These are phyloP conservation scores for Speoplatyrhinus poulsoni DNA, from an alignment of 2,113 vertebrate genomes.

Conservation along the genomic window DNA sequence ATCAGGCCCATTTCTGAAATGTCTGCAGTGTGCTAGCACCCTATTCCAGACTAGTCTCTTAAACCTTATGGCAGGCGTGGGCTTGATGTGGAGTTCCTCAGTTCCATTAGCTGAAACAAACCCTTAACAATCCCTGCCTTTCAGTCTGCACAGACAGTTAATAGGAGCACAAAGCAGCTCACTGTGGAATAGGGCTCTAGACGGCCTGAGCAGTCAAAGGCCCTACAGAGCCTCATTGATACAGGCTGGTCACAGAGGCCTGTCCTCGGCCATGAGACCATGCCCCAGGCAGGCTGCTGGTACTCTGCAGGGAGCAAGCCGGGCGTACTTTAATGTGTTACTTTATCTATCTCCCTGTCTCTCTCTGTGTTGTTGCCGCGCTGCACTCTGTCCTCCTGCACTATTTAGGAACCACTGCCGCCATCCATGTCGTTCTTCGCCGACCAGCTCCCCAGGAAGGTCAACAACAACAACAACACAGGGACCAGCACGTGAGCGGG, in stretches of 20 bases:
- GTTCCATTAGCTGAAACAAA: constrained; percentile 28
- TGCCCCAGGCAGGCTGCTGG: constrained; percentile 10
- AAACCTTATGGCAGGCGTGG: constrained; percentile 38
- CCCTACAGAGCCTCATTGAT: constrained; percentile 7
- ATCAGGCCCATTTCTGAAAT: constrained; percentile 16
- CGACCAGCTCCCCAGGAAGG: constrained; percentile 28
- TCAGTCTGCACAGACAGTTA: constrained; percentile 37
- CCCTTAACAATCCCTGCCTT: constrained; percentile 58
- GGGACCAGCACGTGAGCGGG: background rate
- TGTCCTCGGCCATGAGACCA: constrained; percentile 33
- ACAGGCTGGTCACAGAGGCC: background rate
- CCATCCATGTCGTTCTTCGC: constrained; percentile 30
- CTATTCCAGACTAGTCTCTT: constrained; percentile 36
- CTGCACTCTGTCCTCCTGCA: constrained; percentile 57
- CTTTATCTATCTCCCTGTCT: constrained; percentile 21
- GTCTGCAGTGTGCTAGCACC: constrained; percentile 28
- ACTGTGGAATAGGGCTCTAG: constrained; percentile 33
- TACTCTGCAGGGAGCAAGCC: background rate
- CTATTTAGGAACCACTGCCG: constrained; percentile 64
- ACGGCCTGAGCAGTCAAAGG: constrained; percentile 29
- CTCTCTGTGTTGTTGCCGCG: constrained; percentile 7
- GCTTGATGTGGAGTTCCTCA: constrained; percentile 44
- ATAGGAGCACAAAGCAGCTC: constrained; percentile 52
- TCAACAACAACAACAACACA: constrained; percentile 25
- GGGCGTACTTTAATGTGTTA: background rate